Evolutionary conservation across 2,797 vertebrate species (phyloP).

Genomic region (Pempheris klunzingeri): DNA sequence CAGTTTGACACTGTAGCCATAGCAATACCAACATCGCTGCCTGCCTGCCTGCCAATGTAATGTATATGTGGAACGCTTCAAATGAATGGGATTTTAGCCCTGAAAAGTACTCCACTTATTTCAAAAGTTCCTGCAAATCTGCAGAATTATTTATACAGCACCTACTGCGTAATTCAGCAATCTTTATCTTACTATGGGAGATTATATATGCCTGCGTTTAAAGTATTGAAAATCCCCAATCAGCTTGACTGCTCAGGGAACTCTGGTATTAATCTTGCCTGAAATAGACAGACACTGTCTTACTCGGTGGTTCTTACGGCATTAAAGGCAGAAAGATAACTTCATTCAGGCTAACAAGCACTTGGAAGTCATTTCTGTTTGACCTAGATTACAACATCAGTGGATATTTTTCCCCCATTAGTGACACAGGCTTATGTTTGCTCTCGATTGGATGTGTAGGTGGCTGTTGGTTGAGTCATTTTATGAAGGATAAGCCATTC

Average conservation of each 20-base stretch:
- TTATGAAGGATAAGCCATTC: slow-evolving; percentile 60
- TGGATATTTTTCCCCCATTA: slow-evolving; percentile 72
- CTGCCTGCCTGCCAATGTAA: slow-evolving; percentile 42
- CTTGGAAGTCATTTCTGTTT: slow-evolving; percentile 66
- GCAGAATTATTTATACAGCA: slow-evolving; percentile 40
- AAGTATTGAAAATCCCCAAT: slow-evolving; percentile 77
- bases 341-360: slow-evolving; percentile 70
- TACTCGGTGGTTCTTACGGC: slow-evolving; percentile 50
- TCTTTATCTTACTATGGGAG: slow-evolving; percentile 59
- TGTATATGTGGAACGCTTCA: slow-evolving; percentile 26
- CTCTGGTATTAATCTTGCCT: slow-evolving; percentile 74
- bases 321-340: slow-evolving; percentile 65
- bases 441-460: slow-evolving; percentile 70
- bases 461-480: slow-evolving; percentile 74
- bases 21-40: slow-evolving; percentile 45
- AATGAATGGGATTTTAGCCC: slow-evolving; percentile 22
- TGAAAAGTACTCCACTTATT: slow-evolving; percentile 29
- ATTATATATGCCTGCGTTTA: slow-evolving; percentile 71
- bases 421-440: slow-evolving; percentile 72
- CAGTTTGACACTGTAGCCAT: slow-evolving; percentile 53
- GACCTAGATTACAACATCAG: slow-evolving; percentile 76
- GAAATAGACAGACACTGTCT: slow-evolving; percentile 68
- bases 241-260: slow-evolving; percentile 68
- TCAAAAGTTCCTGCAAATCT: slow-evolving; percentile 48
- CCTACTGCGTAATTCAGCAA: slow-evolving; percentile 45